Evolutionary conservation across 2,797 vertebrate species (phyloP).

Genomic region (Thripadectes ignobilis): DNA sequence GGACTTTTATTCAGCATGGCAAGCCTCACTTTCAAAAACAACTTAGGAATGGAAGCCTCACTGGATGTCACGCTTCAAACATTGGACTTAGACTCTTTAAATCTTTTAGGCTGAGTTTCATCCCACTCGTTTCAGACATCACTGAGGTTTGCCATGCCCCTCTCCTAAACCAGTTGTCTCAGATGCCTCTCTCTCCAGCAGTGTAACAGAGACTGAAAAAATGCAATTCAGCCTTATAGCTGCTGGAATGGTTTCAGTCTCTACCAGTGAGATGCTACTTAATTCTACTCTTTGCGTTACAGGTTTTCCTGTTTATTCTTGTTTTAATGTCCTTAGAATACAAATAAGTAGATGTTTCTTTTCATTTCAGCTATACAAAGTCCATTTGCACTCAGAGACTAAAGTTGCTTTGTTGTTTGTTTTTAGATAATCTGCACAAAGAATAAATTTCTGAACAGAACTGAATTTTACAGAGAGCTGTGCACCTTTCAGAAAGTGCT

Average conservation of each 20-base stretch:
- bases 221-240: neutral
- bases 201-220: neutral
- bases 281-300: neutral
- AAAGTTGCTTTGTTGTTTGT: neutral
- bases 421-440: neutral
- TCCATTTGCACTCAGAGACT: neutral
- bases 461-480: neutral
- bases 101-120: neutral
- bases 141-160: neutral
- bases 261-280: neutral
- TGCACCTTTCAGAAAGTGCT: neutral
- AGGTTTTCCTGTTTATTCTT: neutral
- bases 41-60: neutral
- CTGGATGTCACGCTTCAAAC: neutral
- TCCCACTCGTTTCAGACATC: neutral
- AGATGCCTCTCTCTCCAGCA: neutral
- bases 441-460: neutral
- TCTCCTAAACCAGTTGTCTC: neutral
- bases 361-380: neutral
- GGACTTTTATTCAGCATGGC: neutral
- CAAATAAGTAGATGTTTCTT: neutral
- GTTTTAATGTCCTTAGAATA: neutral
- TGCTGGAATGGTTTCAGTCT: neutral
- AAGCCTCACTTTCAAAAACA: neutral
- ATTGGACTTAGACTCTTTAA: neutral